A percentile compares a stretch with the other conserved stretches of the same genome.
These are phyloP conservation scores for Poeciliopsis occidentalis DNA, from an alignment of 2,113 vertebrate species.

Conservation along the genomic window DNA sequence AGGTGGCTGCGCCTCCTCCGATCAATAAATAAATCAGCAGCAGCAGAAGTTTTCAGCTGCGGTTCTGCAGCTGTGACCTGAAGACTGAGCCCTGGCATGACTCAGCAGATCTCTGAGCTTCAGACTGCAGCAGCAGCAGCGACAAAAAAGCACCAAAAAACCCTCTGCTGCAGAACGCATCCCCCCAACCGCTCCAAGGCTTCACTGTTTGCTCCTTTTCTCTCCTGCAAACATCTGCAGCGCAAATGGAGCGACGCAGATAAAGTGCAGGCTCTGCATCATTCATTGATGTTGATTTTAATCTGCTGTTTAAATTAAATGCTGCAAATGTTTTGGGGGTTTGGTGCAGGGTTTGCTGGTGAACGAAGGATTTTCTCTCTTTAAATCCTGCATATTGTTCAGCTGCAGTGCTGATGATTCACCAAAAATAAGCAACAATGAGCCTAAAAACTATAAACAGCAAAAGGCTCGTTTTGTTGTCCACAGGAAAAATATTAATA, in stretches of 20 bases:
- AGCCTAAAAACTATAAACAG: neutral
- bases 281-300: constrained; percentile 9
- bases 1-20: neutral
- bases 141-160: neutral
- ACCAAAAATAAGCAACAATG: neutral
- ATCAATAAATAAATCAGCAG: constrained; percentile 43
- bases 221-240: neutral
- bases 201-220: neutral
- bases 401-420: neutral
- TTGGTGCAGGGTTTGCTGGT: neutral
- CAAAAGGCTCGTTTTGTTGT: neutral
- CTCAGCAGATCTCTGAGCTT: constrained; percentile 31
- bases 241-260: neutral
- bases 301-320: neutral
- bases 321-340: neutral
- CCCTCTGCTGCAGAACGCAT: constrained; percentile 3
- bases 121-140: constrained; percentile 14
- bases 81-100: constrained; percentile 23
- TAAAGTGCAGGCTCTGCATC: neutral
- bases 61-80: constrained; percentile 15
- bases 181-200: neutral
- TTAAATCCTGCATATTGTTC: neutral
- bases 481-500: neutral
- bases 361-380: neutral
- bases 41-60: constrained; percentile 35